A percentile compares a stretch with the other conserved stretches of the same genome.
Evolutionary conservation across 2,888 invertebrate genomes (phyloP).

Genomic region (Drosophila mimica): DNA sequence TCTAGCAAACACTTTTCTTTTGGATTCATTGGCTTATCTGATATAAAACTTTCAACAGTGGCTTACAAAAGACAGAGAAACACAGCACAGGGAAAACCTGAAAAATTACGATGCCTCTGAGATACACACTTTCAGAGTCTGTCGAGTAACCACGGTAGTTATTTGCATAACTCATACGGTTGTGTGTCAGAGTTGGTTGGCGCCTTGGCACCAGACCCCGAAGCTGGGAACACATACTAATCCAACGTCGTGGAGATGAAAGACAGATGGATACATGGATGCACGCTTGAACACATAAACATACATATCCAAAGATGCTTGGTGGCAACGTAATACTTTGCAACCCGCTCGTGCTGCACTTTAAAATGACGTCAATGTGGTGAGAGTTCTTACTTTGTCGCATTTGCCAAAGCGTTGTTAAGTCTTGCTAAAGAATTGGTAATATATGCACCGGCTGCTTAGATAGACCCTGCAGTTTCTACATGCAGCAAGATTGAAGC

Average conservation of each 20-base stretch:
- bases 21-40: not conserved
- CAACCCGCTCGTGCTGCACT: slow-evolving; percentile 34
- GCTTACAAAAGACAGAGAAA: not conserved
- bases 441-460: slow-evolving; percentile 15
- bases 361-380: slow-evolving; percentile 51
- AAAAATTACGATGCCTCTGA: slow-evolving; percentile 63
- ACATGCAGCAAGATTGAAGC: slow-evolving; percentile 28
- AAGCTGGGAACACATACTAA: slow-evolving; percentile 35
- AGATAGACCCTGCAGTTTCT: not conserved
- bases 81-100: not conserved
- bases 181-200: slow-evolving; percentile 33
- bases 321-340: slow-evolving; percentile 21
- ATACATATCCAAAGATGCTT: not conserved
- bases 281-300: slow-evolving; percentile 3
- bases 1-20: not conserved
- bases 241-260: slow-evolving; percentile 12
- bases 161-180: slow-evolving; percentile 75
- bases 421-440: slow-evolving; percentile 31
- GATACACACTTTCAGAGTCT: slow-evolving; percentile 56
- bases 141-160: slow-evolving; percentile 42
- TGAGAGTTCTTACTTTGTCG: slow-evolving; percentile 10
- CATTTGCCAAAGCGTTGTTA: slow-evolving; percentile 42
- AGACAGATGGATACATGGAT: slow-evolving; percentile 35
- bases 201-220: slow-evolving; percentile 16
- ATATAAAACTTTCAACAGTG: slow-evolving; percentile 27